Percentiles rank a stretch among this genome's conserved stretches.
These are phyloP conservation scores for Podarcis raffonei DNA, from an alignment of 2,113 vertebrate species.

Conservation along the genomic window DNA sequence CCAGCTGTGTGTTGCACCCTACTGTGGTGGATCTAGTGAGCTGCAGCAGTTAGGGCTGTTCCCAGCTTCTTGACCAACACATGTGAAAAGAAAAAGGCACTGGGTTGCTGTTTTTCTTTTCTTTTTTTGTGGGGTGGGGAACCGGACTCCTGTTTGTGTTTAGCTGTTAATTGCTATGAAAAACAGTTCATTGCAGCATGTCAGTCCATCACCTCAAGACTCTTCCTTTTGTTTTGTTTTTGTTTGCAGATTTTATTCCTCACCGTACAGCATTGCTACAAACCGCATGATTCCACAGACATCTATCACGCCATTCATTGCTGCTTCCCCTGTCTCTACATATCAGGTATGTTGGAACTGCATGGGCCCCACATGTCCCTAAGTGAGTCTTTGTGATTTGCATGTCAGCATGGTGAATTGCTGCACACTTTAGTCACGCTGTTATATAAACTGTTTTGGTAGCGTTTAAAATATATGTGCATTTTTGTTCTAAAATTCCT, in stretches of 20 bases:
- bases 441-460: conserved; percentile 36
- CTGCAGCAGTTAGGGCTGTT: too few species aligned
- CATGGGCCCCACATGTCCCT: conserved; percentile 42
- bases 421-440: conserved; percentile 18
- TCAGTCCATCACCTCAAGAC: conserved; percentile 59
- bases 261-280: conserved; percentile 98
- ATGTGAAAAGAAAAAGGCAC: neutral
- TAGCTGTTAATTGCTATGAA: conserved; percentile 33
- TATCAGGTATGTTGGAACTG: conserved; percentile 89
- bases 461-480: conserved; percentile 6
- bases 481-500: neutral
- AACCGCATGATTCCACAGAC: conserved; percentile 99
- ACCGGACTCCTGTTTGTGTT: conserved; percentile 27
- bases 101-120: neutral
- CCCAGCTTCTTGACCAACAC: too few species aligned
- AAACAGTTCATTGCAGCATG: conserved; percentile 44
- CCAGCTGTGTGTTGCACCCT: too few species aligned
- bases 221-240: conserved; percentile 69
- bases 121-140: too few species aligned
- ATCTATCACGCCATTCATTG: conserved; percentile 97
- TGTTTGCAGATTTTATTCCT: conserved; percentile 93
- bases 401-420: conserved; percentile 36
- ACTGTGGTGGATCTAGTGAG: too few species aligned
- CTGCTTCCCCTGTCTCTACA: conserved; percentile 96
- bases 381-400: conserved; percentile 40